Percentiles rank a stretch among this genome's conserved stretches.
Conservation (phyloP, 2,797 vertebrate species). For the Emys orbicularis region DNA sequence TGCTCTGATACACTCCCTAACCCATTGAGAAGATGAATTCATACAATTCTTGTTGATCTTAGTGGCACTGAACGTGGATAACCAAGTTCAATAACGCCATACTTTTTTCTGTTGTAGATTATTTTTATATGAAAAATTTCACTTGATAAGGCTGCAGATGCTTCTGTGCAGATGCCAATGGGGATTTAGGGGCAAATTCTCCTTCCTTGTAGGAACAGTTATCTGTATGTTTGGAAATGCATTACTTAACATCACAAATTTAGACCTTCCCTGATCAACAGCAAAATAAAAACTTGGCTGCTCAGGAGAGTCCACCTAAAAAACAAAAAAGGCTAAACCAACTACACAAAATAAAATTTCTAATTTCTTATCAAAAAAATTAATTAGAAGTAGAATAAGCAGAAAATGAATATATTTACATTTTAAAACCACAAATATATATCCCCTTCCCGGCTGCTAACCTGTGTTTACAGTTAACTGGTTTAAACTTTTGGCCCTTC, state of each 20-base stretch:
- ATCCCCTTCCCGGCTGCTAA: not conserved
- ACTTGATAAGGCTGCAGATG: not conserved
- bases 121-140: not conserved
- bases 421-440: not conserved
- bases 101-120: not conserved
- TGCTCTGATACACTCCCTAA: not conserved
- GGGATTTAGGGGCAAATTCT: not conserved
- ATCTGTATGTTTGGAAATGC: conserved; percentile 35
- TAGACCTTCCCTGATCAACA: conserved; percentile 8
- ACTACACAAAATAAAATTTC: not conserved
- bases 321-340: not conserved
- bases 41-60: not conserved
- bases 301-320: conserved; percentile 9
- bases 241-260: conserved; percentile 27
- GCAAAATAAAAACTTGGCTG: conserved; percentile 2
- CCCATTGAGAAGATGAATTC: not conserved
- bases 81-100: not conserved
- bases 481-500: not conserved
- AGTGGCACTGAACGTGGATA: not conserved
- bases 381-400: not conserved
- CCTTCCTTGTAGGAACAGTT: not conserved
- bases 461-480: conserved; percentile 6
- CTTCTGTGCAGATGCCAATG: not conserved
- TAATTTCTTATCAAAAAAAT: conserved; percentile 3
- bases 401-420: conserved; percentile 22